These are phyloP conservation scores for Syrmaticus mikado DNA, from an alignment of 2,113 vertebrate species.

Conservation along the genomic window DNA sequence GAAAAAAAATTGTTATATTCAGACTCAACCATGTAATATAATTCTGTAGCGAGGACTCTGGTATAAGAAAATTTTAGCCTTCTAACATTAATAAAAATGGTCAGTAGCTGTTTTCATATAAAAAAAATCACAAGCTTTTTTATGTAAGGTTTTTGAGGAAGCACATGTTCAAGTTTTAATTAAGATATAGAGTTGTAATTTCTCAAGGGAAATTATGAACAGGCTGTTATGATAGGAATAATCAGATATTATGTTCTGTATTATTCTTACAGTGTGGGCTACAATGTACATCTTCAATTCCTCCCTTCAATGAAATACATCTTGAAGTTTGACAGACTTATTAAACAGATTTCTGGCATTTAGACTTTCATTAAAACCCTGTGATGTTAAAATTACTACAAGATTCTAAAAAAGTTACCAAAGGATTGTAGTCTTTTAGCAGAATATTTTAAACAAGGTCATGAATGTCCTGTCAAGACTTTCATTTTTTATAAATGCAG, in stretches of 20 bases:
- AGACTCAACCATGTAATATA: background rate
- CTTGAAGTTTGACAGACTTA: background rate
- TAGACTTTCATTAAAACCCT: background rate
- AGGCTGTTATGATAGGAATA: background rate
- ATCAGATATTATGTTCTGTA: background rate
- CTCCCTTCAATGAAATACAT: background rate
- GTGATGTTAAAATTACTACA: background rate
- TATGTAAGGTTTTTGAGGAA: background rate
- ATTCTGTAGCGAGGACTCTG: background rate
- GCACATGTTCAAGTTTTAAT: background rate
- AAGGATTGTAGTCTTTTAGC: background rate
- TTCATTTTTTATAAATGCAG: background rate
- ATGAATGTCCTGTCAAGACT: background rate
- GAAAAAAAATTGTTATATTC: background rate
- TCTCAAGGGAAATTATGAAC: background rate
- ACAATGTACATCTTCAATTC: background rate
- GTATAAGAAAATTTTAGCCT: background rate
- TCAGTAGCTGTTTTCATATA: background rate
- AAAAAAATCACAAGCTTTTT: background rate
- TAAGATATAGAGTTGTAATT: background rate
- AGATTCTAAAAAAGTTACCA: background rate
- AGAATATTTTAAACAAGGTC: background rate
- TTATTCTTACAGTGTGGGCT: background rate
- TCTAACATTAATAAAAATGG: background rate
- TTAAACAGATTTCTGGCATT: background rate